Evolutionary conservation across 2,888 invertebrate species (phyloP), one percentile per base, ranked within the genome.

Genomic region (Barypeithes pellucidus): DNA sequence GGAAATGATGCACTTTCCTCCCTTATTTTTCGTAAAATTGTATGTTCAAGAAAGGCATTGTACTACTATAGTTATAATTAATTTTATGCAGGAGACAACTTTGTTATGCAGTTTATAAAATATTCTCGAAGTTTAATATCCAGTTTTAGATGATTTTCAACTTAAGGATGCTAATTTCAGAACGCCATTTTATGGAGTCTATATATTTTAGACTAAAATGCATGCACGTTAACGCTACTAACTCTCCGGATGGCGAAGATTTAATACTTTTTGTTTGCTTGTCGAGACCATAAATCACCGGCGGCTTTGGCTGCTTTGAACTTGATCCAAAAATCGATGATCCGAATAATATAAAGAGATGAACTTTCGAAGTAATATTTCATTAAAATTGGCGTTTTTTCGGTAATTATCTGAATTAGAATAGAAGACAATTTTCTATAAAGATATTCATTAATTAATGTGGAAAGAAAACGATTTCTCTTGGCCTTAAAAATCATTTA

Each of bases 201-300:
- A 39, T 39, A 39, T 39, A 29, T 29, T 29, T 29, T 29, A 29
- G 29, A 29, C 8, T 5, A 39, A 39, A 14, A 16, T 43, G 16
- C 16, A 16, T 43, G 3, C 16, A 16, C 7, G 43, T 43, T 43
- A 43, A 3, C 12, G 3, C 12, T 3, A 16, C 43, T 43, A 7
- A 16, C 43, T 16, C 12, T 16, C 43, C 16, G 43, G 43, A 16
- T 43, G n/a, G 43, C 16, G 4, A 2, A 43, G 43, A 43, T 43
- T 43, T 43, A 43, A 43, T 43, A 43, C 43, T 43, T 43, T 43
- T 43, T 43, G 43, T 43, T 43, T 43, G 43, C 14, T 43, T 43
- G 12, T 16, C 16, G 16, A 43, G 43, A 43, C 43, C 43, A 43
- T 43, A 43, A 43, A 43, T 43, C 43, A 43, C 43, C 0, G 16